Evolutionary conservation across 2,797 vertebrate genomes (phyloP).

Genomic region (Neosalanx taihuensis): DNA sequence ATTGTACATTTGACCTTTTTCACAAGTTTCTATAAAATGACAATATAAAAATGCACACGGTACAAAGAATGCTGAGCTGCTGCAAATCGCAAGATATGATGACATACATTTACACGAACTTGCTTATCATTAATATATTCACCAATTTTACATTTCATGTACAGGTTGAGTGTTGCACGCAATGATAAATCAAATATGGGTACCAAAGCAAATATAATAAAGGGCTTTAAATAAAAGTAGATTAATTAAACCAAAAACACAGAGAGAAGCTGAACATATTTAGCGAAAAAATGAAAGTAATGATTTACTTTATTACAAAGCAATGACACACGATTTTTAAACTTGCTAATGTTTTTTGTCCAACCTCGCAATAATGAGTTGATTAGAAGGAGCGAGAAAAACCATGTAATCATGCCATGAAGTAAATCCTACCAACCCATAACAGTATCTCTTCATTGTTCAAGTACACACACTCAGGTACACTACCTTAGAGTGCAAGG

Average conservation of each 20-base stretch:
- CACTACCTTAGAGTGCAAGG: constrained; percentile 77
- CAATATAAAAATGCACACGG: constrained; percentile 98
- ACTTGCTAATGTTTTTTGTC: constrained; percentile 26
- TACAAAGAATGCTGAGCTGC: constrained; percentile 96
- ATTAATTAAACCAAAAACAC: constrained; percentile 75
- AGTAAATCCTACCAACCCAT: background rate
- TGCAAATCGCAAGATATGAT: constrained; percentile 91
- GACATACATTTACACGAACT: constrained; percentile 87
- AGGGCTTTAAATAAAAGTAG: constrained; percentile 87
- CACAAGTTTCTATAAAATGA: constrained; percentile 94
- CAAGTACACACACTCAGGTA: constrained; percentile 47
- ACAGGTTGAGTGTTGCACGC: constrained; percentile 73
- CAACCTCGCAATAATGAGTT: constrained; percentile 25
- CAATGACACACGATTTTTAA: constrained; percentile 46
- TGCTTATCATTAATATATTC: constrained; percentile 91
- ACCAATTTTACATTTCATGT: constrained; percentile 73
- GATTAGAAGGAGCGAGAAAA: constrained; percentile 31
- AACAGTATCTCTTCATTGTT: constrained; percentile 6
- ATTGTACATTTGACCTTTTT: constrained; percentile 46
- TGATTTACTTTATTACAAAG: constrained; percentile 44
- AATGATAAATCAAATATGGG: constrained; percentile 85
- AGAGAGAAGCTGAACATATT: constrained; percentile 34
- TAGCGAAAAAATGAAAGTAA: constrained; percentile 30
- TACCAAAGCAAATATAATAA: constrained; percentile 93
- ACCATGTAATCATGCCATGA: constrained; percentile 5